Conservation (phyloP, 53 echinoderm and acorn worm genomes). For the Luidia sarsii region DNA sequence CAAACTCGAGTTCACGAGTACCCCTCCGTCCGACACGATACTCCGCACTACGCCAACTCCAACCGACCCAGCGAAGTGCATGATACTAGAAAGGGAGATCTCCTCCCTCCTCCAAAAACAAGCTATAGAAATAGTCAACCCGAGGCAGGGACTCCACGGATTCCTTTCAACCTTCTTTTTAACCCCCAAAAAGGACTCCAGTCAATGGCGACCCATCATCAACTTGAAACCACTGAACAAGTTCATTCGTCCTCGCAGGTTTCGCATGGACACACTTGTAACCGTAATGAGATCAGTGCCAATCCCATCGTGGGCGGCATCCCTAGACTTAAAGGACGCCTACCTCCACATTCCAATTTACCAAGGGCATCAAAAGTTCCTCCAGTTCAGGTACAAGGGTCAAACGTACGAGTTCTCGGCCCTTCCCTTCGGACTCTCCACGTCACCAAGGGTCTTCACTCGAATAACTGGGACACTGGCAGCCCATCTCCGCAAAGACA, state of each 20-base stretch:
- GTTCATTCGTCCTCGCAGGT: background rate
- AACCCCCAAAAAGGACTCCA: background rate
- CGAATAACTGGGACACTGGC: background rate
- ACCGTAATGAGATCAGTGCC: background rate
- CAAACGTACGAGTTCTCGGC: background rate
- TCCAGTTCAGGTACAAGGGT: background rate
- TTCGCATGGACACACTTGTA: constrained; percentile 40
- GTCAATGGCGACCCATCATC: constrained; percentile 17
- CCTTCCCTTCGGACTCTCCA: background rate
- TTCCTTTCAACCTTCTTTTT: background rate
- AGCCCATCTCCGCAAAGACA: constrained; percentile 7
- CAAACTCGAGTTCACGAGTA: constrained; percentile 14
- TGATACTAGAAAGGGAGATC: background rate
- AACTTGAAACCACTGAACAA: constrained; percentile 29
- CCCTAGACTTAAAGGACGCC: background rate
- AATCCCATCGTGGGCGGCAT: constrained; percentile 12
- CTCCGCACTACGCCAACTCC: background rate
- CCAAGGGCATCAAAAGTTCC: background rate
- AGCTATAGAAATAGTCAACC: background rate
- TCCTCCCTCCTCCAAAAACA: background rate
- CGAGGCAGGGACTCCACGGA: background rate
- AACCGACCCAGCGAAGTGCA: background rate
- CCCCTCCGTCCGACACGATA: background rate
- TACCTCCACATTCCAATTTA: constrained; percentile 28
- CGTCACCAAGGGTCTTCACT: background rate